A percentile compares a stretch with the other conserved stretches of the same genome.
Evolutionary conservation across 53 echinoderm and acorn worm genomes (phyloP).

Genomic region (Paracentrotus lividus): DNA sequence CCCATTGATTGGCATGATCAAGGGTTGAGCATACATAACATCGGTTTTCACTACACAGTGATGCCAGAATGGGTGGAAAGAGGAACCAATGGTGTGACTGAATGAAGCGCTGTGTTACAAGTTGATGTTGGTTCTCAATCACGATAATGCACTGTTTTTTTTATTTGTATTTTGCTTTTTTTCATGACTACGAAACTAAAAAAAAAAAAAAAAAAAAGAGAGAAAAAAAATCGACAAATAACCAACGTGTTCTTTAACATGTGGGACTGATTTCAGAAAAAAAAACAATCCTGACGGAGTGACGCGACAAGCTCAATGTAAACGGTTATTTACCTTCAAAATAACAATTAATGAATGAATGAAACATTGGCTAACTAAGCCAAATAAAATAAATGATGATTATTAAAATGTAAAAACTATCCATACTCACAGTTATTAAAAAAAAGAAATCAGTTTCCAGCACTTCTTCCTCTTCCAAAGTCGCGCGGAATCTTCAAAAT

Average conservation of each 20-base stretch:
- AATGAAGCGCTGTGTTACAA: too few relatives aligned
- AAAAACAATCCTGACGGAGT: too few relatives aligned
- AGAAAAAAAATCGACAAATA: neutral
- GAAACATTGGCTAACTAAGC: neutral
- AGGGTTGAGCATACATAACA: too few relatives aligned
- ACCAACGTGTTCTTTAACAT: neutral
- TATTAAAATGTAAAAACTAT: neutral
- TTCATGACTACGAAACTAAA: too few relatives aligned
- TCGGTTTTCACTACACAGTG: too few relatives aligned
- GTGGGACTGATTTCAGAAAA: neutral
- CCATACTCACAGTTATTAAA: neutral
- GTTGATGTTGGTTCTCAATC: too few relatives aligned
- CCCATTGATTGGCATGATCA: too few relatives aligned
- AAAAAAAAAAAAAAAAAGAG: neutral
- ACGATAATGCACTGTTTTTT: too few relatives aligned
- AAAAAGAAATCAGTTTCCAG: neutral
- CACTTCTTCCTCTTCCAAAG: neutral
- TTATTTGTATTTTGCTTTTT: too few relatives aligned
- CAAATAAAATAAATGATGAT: neutral
- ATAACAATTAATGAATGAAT: neutral
- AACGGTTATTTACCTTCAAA: neutral
- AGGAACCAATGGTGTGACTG: too few relatives aligned
- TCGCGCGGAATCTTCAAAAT: conserved; percentile 28
- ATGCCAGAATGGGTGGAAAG: too few relatives aligned
- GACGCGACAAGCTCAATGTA: neutral